A percentile compares a stretch with the other conserved stretches of the same genome.
Evolutionary conservation across 2,797 vertebrate species (phyloP).

Genomic region (Anguilla megastoma): DNA sequence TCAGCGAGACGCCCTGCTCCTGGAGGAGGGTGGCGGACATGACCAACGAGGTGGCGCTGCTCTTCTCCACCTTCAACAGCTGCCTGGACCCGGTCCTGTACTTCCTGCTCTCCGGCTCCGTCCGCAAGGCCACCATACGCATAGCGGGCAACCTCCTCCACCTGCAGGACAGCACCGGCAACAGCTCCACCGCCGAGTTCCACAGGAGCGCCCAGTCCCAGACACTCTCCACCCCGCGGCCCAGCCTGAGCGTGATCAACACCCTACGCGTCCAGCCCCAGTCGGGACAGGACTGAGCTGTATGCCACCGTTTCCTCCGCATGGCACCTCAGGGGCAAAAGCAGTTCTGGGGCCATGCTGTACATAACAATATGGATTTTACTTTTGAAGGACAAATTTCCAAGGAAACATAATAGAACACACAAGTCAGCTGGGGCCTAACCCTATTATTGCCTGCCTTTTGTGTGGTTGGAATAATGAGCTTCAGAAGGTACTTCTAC

Average conservation of each 20-base stretch:
- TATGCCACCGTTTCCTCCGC: background rate
- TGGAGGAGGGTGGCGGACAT: conserved; percentile 74
- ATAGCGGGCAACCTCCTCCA: conserved; percentile 63
- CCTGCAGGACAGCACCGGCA: conserved; percentile 45
- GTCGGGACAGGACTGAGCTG: background rate
- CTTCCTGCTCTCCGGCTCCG: conserved; percentile 83
- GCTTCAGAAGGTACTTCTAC: background rate
- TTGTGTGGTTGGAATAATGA: too few species aligned
- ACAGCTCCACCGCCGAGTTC: conserved; percentile 49
- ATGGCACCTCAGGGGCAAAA: background rate
- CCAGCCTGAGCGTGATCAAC: background rate
- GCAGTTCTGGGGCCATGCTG: too few species aligned
- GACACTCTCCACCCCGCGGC: background rate
- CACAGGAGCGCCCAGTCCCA: conserved; percentile 40
- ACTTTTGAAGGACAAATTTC: too few species aligned
- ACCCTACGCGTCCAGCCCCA: background rate
- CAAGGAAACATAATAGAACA: too few species aligned
- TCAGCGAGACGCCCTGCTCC: conserved; percentile 65
- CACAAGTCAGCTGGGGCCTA: background rate
- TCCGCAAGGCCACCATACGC: conserved; percentile 79
- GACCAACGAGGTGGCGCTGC: conserved; percentile 81
- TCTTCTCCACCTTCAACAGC: conserved; percentile 88
- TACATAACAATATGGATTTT: too few species aligned
- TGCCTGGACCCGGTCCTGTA: conserved; percentile 94
- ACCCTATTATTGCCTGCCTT: background rate